These are phyloP conservation scores for Leptopilina boulardi DNA, from an alignment of 1,140 invertebrate genomes.

Conservation along the genomic window DNA sequence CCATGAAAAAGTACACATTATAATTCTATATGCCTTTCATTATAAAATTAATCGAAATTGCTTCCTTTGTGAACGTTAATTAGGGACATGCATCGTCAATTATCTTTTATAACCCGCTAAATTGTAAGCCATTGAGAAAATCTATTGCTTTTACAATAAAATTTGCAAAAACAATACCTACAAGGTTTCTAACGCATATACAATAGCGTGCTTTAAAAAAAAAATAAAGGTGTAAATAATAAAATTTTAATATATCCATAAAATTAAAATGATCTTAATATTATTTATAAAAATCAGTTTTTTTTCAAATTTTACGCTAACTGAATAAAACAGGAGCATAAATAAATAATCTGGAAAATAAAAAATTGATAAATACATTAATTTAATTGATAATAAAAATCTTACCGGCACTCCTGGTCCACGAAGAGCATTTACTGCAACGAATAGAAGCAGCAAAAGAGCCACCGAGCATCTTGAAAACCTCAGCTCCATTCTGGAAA, in stretches of 20 bases:
- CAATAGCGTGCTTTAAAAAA: not conserved
- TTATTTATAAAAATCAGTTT: no score
- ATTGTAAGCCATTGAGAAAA: constrained; percentile 50
- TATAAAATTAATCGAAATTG: constrained; percentile 12
- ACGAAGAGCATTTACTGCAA: constrained; percentile 64
- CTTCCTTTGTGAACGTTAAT: constrained; percentile 44
- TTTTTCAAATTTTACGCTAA: no score
- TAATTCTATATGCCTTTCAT: not conserved
- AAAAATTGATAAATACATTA: not conserved
- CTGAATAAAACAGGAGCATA: no score
- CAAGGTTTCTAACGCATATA: not conserved
- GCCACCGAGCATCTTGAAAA: constrained; percentile 61
- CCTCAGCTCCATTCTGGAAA: constrained; percentile 70
- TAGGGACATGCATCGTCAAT: constrained; percentile 44
- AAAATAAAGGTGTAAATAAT: not conserved
- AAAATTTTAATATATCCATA: no score
- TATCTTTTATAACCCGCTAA: constrained; percentile 43
- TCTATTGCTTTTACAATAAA: constrained; percentile 13
- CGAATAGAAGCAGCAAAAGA: constrained; percentile 61
- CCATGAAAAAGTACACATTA: not conserved
- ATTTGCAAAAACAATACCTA: constrained; percentile 17
- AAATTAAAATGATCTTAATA: no score
- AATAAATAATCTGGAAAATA: no score
- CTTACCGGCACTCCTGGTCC: constrained; percentile 65
- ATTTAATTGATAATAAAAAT: no score